phyloP scores from a whole-genome alignment of 2,113 vertebrate species.

The Corapipo altera region DNA sequence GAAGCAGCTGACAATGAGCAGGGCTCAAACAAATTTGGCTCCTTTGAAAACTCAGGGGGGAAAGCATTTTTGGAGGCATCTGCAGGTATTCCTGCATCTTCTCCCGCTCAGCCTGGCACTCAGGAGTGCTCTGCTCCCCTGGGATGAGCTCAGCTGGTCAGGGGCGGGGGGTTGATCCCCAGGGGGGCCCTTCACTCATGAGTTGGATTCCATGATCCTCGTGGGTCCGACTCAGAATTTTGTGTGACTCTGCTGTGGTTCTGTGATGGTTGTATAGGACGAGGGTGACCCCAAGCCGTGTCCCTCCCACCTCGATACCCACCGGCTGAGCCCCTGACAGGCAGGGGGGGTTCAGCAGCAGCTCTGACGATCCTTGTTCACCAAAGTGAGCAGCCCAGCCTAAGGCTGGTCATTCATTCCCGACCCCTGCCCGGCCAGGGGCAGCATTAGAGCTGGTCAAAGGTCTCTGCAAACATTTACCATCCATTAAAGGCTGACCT shows the following conservation, averaged over 20 bases:
- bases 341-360: neutral
- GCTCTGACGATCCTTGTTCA: neutral
- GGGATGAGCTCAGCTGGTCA: neutral
- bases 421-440: slow-evolving; percentile 35
- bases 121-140: neutral
- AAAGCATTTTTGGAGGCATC: neutral
- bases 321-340: neutral
- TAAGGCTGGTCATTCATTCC: slow-evolving; percentile 29
- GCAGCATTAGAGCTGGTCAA: slow-evolving; percentile 65
- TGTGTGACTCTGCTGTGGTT: neutral
- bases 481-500: slow-evolving; percentile 68
- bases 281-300: neutral
- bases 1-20: neutral
- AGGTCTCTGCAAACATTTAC: slow-evolving; percentile 70
- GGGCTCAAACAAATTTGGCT: neutral
- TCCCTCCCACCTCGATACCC: neutral
- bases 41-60: neutral
- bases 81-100: neutral
- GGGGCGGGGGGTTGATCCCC: neutral
- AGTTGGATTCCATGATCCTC: neutral
- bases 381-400: slow-evolving; percentile 48
- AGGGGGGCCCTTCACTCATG: neutral
- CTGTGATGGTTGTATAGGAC: neutral
- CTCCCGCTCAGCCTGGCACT: neutral
- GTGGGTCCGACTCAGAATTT: neutral